Evolutionary conservation across 2,113 vertebrate genomes (phyloP).

Genomic region (Anguilla japonica): DNA sequence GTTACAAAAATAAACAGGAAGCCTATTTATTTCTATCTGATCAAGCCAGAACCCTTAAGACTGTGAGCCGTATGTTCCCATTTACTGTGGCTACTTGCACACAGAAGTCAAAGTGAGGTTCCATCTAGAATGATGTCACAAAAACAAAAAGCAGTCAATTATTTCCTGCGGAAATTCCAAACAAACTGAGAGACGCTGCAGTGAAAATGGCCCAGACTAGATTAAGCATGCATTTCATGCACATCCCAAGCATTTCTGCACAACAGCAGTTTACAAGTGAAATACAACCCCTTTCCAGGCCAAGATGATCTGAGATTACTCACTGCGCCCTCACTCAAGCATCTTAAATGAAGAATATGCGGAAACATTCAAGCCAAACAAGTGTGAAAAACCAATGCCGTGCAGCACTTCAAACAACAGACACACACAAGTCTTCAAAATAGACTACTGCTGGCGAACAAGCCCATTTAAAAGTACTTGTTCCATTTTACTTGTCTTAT

Average conservation of each 20-base stretch:
- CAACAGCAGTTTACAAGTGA: not conserved
- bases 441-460: not conserved
- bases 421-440: not conserved
- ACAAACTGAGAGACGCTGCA: not conserved
- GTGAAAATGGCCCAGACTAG: not conserved
- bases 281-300: not conserved
- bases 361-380: not conserved
- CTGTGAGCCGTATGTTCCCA: not conserved
- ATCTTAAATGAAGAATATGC: not conserved
- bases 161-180: not conserved
- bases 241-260: not conserved
- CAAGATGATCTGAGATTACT: not conserved
- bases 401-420: not conserved
- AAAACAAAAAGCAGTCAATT: not conserved
- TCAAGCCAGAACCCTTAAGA: not conserved
- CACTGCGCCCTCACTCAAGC: not conserved
- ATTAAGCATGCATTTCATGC: slow-evolving; percentile 6
- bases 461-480: not conserved
- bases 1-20: not conserved
- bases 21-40: not conserved
- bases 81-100: not conserved
- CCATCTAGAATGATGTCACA: not conserved
- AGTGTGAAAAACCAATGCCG: not conserved
- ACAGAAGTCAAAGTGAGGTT: not conserved
- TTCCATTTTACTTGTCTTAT: not conserved